Conservation (phyloP, 2,797 vertebrate genomes). For the Myripristis murdjan region DNA sequence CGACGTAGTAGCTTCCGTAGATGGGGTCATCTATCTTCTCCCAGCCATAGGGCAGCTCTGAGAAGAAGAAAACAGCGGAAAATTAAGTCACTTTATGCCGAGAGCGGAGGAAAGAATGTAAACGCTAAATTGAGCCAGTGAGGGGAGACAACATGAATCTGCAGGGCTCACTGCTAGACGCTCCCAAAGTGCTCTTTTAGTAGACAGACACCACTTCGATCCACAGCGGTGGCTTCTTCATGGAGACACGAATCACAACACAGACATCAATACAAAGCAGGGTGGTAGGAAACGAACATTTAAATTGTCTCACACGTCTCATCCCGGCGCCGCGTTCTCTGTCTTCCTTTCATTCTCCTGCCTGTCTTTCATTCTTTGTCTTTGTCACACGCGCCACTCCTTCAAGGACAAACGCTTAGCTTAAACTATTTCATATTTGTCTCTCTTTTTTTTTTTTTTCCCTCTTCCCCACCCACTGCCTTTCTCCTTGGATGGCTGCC, state of each 20-base stretch:
- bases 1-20: slow-evolving; percentile 95
- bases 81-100: slow-evolving; percentile 63
- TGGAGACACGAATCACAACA: slow-evolving; percentile 61
- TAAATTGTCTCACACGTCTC: slow-evolving; percentile 35
- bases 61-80: slow-evolving; percentile 80
- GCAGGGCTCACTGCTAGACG: slow-evolving; percentile 51
- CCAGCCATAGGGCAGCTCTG: slow-evolving; percentile 97
- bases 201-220: slow-evolving; percentile 70
- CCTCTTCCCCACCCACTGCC: slow-evolving; percentile 41
- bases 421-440: slow-evolving; percentile 31
- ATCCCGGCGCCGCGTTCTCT: slow-evolving; percentile 21
- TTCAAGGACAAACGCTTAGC: slow-evolving; percentile 45
- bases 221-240: slow-evolving; percentile 55
- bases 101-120: slow-evolving; percentile 50
- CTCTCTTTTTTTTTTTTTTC: slow-evolving; percentile 26
- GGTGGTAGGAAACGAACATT: slow-evolving; percentile 35
- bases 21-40: slow-evolving; percentile 96
- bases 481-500: slow-evolving; percentile 52
- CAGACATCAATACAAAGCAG: slow-evolving; percentile 47
- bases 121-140: slow-evolving; percentile 62
- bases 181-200: slow-evolving; percentile 65
- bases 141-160: slow-evolving; percentile 69
- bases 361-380: slow-evolving; percentile 28
- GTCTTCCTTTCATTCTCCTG: slow-evolving; percentile 8
- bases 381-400: slow-evolving; percentile 23